Conservation (phyloP, 2,888 invertebrate species). For the Hylaea fasciaria region DNA sequence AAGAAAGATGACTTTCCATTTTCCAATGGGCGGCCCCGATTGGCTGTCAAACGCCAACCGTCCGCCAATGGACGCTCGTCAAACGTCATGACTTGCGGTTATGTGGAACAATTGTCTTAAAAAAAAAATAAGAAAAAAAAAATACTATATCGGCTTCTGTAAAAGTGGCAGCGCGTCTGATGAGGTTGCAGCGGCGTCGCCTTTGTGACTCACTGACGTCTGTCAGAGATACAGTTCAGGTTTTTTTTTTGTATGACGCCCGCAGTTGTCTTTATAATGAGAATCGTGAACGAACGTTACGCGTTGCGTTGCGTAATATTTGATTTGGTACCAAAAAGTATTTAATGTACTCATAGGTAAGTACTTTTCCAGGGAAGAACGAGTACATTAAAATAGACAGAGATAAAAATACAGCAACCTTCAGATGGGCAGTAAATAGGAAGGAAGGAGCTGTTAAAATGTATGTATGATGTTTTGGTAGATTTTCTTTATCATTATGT, state of each 20-base stretch:
- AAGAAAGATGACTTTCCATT: conserved; percentile 81
- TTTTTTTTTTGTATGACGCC: conserved; percentile 34
- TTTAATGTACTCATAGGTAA: too few species aligned
- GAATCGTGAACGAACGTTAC: not conserved
- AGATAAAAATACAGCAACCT: too few species aligned
- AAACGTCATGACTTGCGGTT: conserved; percentile 78
- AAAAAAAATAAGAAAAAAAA: conserved; percentile 53
- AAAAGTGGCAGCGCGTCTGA: conserved; percentile 77
- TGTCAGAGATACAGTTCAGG: conserved; percentile 33
- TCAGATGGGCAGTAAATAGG: too few species aligned
- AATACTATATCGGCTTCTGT: conserved; percentile 75
- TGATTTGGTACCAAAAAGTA: not conserved
- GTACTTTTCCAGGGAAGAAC: too few species aligned
- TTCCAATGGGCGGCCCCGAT: conserved; percentile 73
- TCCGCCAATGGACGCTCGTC: conserved; percentile 81
- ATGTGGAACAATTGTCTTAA: conserved; percentile 70
- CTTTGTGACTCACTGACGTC: conserved; percentile 38
- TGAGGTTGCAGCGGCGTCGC: conserved; percentile 30
- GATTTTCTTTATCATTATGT: too few species aligned
- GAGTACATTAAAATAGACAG: too few species aligned
- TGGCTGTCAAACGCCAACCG: conserved; percentile 80
- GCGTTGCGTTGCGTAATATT: not conserved
- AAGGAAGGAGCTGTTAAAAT: too few species aligned
- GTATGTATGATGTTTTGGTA: too few species aligned
- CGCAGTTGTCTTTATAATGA: conserved; percentile 24